Percentiles rank a stretch among this genome's conserved stretches.
Conservation (phyloP, 1,140 invertebrate genomes). For the Drosophila albomicans region DNA sequence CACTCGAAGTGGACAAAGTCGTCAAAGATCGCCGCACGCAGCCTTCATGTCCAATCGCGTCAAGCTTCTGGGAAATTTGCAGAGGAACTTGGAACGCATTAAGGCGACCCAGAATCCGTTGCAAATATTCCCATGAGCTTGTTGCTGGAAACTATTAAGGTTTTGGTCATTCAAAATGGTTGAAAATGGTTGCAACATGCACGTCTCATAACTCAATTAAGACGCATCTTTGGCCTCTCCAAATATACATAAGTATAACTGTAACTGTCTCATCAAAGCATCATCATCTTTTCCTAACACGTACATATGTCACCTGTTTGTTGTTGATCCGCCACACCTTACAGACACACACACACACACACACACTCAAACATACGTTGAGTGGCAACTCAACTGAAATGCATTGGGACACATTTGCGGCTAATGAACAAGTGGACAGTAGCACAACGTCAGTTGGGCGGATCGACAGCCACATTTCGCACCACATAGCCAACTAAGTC, state of each 20-base stretch:
- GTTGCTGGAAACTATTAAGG: slow-evolving; percentile 20
- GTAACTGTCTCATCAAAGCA: slow-evolving; percentile 20
- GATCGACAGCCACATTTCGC: slow-evolving; percentile 55
- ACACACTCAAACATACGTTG: not conserved
- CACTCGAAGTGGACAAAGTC: slow-evolving; percentile 30
- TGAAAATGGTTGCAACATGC: slow-evolving; percentile 25
- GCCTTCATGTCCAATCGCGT: slow-evolving; percentile 45
- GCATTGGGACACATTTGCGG: slow-evolving; percentile 54
- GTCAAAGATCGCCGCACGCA: slow-evolving; percentile 43
- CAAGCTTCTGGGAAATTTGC: slow-evolving; percentile 34
- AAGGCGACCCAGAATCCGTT: slow-evolving; percentile 46
- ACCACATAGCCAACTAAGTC: slow-evolving; percentile 49
- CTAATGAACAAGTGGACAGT: slow-evolving; percentile 65
- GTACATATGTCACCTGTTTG: slow-evolving; percentile 40
- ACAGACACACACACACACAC: not conserved
- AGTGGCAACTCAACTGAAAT: slow-evolving; percentile 39
- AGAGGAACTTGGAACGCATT: slow-evolving; percentile 21
- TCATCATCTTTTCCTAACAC: slow-evolving; percentile 11
- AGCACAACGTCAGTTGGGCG: slow-evolving; percentile 36
- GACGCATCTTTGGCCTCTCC: slow-evolving; percentile 14
- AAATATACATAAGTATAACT: slow-evolving; percentile 51
- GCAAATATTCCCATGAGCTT: slow-evolving; percentile 45
- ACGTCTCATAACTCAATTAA: slow-evolving; percentile 74
- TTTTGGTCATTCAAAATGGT: slow-evolving; percentile 57
- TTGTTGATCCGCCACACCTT: slow-evolving; percentile 29